phyloP scores from a whole-genome alignment of 1,140 invertebrate genomes.

The Brachionus manjavacas region DNA sequence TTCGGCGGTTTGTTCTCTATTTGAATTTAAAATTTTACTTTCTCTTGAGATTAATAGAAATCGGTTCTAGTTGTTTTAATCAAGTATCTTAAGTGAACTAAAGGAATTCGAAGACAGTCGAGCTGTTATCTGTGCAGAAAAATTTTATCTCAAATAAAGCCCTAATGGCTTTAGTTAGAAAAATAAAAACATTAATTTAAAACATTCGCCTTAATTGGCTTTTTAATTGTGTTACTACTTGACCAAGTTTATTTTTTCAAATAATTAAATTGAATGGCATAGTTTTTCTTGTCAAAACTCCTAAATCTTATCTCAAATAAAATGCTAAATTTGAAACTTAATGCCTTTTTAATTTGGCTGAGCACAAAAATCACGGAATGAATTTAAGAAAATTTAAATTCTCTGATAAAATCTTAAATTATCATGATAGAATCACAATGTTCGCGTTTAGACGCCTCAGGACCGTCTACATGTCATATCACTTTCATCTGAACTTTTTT shows the following conservation, averaged over 20 bases:
- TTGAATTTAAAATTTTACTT: slow-evolving; percentile 3
- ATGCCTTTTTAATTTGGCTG: not conserved
- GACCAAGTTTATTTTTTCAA: slow-evolving; percentile 28
- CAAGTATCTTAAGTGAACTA: not conserved
- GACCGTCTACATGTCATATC: not conserved
- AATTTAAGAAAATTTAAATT: not conserved
- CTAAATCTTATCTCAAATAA: not conserved
- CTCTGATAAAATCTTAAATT: not conserved
- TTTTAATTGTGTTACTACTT: slow-evolving; percentile 9
- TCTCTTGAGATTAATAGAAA: slow-evolving; percentile 6
- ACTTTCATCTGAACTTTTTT: not conserved
- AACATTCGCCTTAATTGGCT: slow-evolving; percentile 8
- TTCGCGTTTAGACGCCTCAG: not conserved
- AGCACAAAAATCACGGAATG: not conserved
- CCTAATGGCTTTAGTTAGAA: not conserved
- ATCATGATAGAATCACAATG: not conserved
- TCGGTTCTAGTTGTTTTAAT: not conserved
- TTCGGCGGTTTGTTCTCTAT: slow-evolving; percentile 15
- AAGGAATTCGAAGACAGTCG: not conserved
- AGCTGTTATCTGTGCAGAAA: not conserved
- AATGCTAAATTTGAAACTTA: not conserved
- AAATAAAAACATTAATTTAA: slow-evolving; percentile 4
- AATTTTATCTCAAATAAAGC: slow-evolving; percentile 12
- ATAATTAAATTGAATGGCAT: not conserved
- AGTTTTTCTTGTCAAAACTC: not conserved